phyloP scores from a whole-genome alignment of 2,888 invertebrate species.

The Drosophila acutilabella region DNA sequence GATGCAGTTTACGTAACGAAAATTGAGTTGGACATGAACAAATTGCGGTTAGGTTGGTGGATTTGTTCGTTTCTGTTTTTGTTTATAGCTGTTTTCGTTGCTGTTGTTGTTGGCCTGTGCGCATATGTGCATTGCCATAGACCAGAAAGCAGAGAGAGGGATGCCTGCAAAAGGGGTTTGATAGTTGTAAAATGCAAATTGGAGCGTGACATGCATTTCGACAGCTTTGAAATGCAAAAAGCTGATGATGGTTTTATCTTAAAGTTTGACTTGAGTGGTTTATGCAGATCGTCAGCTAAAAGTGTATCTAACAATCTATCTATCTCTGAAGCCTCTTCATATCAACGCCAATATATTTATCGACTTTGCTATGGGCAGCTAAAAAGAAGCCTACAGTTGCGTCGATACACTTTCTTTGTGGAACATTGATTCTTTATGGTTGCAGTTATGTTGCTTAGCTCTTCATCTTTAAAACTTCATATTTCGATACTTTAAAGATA shows the following conservation, averaged over 20 bases:
- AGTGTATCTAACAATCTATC: conserved; percentile 11
- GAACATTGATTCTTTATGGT: too few species aligned
- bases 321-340: neutral
- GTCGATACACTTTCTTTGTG: too few species aligned
- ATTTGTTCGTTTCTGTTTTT: conserved; percentile 47
- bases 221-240: conserved; percentile 62
- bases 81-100: conserved; percentile 30
- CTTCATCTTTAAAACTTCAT: too few species aligned
- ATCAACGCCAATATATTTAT: neutral
- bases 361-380: too few species aligned
- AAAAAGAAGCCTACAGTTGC: too few species aligned
- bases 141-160: conserved; percentile 1
- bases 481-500: too few species aligned
- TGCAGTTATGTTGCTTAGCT: too few species aligned
- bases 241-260: conserved; percentile 43
- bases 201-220: conserved; percentile 78
- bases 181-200: conserved; percentile 69
- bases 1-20: conserved; percentile 80
- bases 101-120: conserved; percentile 13
- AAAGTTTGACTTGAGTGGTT: conserved; percentile 29
- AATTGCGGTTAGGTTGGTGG: conserved; percentile 72
- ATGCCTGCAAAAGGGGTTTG: conserved; percentile 4
- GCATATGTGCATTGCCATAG: conserved; percentile 24
- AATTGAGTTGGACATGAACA: conserved; percentile 79
- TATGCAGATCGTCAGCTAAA: conserved; percentile 10